phyloP scores from a whole-genome alignment of 2,888 invertebrate genomes.

The Tridacna gigas region DNA sequence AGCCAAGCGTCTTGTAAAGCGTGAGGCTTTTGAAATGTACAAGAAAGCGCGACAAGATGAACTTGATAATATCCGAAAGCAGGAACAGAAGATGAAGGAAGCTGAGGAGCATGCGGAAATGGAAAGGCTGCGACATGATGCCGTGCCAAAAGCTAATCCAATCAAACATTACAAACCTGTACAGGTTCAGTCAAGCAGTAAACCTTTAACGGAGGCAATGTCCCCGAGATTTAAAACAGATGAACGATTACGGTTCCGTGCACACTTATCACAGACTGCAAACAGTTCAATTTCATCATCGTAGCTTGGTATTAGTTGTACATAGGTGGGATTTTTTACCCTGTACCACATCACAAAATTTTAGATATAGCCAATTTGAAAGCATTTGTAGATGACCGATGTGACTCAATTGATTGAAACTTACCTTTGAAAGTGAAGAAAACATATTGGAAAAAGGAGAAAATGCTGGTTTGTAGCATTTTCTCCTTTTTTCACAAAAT shows the following conservation, averaged over 20 bases:
- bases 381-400: neutral
- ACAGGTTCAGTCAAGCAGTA: constrained; percentile 76
- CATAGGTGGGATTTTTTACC: neutral
- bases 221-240: constrained; percentile 86
- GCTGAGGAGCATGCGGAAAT: constrained; percentile 78
- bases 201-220: constrained; percentile 88
- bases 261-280: constrained; percentile 21
- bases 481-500: too few relatives aligned
- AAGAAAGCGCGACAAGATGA: constrained; percentile 85
- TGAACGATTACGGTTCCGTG: constrained; percentile 56
- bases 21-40: constrained; percentile 78
- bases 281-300: constrained; percentile 44
- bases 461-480: too few relatives aligned
- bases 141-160: constrained; percentile 80
- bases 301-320: too few relatives aligned
- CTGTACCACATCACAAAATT: neutral
- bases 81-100: constrained; percentile 66
- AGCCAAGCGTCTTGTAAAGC: constrained; percentile 87
- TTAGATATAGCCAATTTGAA: neutral
- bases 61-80: constrained; percentile 86
- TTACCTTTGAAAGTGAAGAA: too few relatives aligned
- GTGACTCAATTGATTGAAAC: too few relatives aligned
- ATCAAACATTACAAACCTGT: constrained; percentile 79
- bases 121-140: constrained; percentile 74
- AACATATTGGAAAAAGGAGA: too few relatives aligned